These are phyloP conservation scores for Harpagifer antarcticus DNA, from an alignment of 2,797 vertebrate genomes.

Conservation along the genomic window DNA sequence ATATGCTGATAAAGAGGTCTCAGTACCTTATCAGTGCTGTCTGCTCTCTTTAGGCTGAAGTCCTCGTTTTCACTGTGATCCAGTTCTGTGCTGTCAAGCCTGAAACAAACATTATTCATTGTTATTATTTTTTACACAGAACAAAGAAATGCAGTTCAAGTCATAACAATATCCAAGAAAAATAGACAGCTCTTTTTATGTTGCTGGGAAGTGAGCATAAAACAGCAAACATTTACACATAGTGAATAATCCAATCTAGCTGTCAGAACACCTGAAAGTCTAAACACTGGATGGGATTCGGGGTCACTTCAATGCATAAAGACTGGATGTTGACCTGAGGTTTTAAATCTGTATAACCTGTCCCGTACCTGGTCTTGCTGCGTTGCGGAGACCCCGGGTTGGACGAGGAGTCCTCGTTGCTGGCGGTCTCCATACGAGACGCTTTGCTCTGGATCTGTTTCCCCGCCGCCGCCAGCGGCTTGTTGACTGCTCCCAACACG, in stretches of 20 bases:
- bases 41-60: conserved; percentile 92
- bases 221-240: too few relatives aligned
- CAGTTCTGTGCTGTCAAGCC: conserved; percentile 92
- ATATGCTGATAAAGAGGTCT: neutral
- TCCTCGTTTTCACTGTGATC: conserved; percentile 99
- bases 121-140: neutral
- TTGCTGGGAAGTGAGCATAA: neutral
- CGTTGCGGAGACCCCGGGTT: conserved; percentile 97
- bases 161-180: neutral
- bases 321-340: too few relatives aligned
- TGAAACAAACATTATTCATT: conserved; percentile 54
- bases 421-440: conserved; percentile 97
- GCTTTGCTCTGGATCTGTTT: conserved; percentile 97
- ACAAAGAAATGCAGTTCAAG: neutral
- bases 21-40: conserved; percentile 88
- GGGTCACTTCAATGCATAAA: too few relatives aligned
- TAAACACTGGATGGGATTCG: too few relatives aligned
- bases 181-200: neutral
- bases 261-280: too few relatives aligned
- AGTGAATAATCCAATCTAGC: too few relatives aligned
- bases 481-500: conserved; percentile 97
- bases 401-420: conserved; percentile 96
- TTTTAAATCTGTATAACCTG: too few relatives aligned
- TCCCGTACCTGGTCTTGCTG: conserved; percentile 87
- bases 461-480: conserved; percentile 96